phyloP scores from a whole-genome alignment of 2,113 vertebrate species.

The Percopsis transmontana region DNA sequence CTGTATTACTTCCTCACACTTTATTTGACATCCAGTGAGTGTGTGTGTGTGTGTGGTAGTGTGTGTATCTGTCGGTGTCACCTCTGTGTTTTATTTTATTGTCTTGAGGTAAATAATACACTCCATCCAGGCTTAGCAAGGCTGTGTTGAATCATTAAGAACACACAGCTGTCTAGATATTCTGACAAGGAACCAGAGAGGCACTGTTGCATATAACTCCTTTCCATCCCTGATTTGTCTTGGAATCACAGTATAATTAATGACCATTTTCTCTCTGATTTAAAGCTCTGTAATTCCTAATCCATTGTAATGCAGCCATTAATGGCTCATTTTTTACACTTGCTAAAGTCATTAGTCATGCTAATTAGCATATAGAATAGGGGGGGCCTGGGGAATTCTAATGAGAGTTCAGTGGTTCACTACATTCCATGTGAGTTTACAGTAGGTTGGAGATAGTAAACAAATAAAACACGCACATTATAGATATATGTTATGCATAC shows the following conservation, averaged over 20 bases:
- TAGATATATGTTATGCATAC: neutral
- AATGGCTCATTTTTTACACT: slow-evolving; percentile 72
- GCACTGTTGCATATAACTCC: slow-evolving; percentile 44
- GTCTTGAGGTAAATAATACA: slow-evolving; percentile 5
- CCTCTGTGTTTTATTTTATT: neutral
- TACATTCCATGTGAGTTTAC: slow-evolving; percentile 46
- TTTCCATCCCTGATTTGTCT: slow-evolving; percentile 55
- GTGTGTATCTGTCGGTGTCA: neutral
- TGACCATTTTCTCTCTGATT: slow-evolving; percentile 62
- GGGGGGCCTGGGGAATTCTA: slow-evolving; percentile 65
- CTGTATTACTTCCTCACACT: neutral
- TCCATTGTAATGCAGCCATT: slow-evolving; percentile 74
- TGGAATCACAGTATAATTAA: slow-evolving; percentile 67
- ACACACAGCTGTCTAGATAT: slow-evolving; percentile 20
- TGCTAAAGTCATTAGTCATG: slow-evolving; percentile 74
- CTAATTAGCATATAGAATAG: slow-evolving; percentile 74
- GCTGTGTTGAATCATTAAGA: slow-evolving; percentile 19
- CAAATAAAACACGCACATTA: slow-evolving; percentile 16
- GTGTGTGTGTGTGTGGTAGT: neutral
- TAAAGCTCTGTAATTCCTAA: slow-evolving; percentile 70
- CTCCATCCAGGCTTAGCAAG: neutral
- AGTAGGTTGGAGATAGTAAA: slow-evolving; percentile 38
- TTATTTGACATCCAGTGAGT: neutral
- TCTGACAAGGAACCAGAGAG: slow-evolving; percentile 27
- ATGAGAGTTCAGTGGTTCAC: slow-evolving; percentile 58